phyloP scores from a whole-genome alignment of 2,113 vertebrate species.

The Falcunculus frontatus region DNA sequence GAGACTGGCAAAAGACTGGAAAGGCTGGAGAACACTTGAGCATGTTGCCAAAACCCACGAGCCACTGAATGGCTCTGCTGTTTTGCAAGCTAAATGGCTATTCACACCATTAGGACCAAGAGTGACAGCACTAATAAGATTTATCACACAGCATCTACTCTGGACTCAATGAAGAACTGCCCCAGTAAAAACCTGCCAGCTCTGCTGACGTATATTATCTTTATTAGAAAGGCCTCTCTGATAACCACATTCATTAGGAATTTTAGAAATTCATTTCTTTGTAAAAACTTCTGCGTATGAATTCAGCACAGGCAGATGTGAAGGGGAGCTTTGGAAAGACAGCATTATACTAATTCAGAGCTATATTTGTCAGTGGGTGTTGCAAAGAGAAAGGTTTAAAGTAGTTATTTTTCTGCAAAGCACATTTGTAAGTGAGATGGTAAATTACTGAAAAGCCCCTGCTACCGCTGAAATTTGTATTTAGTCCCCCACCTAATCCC shows the following conservation, averaged over 20 bases:
- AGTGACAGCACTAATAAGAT: constrained; percentile 31
- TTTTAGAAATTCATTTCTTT: constrained; percentile 47
- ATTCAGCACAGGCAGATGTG: constrained; percentile 43
- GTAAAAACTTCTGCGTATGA: background rate
- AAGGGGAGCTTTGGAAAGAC: background rate
- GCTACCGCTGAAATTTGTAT: background rate
- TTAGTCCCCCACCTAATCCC: background rate
- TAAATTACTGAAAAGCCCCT: background rate
- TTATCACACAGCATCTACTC: constrained; percentile 58
- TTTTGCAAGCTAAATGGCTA: background rate
- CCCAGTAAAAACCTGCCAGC: constrained; percentile 36
- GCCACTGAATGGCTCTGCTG: background rate
- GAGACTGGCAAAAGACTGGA: background rate
- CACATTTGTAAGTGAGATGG: background rate
- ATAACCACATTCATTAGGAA: constrained; percentile 16
- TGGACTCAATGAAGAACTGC: constrained; percentile 36
- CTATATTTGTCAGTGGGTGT: background rate
- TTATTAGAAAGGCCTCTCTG: constrained; percentile 47
- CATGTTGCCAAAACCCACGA: background rate
- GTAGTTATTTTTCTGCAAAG: background rate
- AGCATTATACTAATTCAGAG: background rate
- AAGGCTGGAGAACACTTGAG: background rate
- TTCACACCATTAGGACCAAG: constrained; percentile 7
- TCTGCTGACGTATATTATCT: constrained; percentile 33
- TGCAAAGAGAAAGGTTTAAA: background rate